Base-by-base conservation (phyloP, 2,797 vertebrate genomes). In the Aphelocoma californica region DNA sequence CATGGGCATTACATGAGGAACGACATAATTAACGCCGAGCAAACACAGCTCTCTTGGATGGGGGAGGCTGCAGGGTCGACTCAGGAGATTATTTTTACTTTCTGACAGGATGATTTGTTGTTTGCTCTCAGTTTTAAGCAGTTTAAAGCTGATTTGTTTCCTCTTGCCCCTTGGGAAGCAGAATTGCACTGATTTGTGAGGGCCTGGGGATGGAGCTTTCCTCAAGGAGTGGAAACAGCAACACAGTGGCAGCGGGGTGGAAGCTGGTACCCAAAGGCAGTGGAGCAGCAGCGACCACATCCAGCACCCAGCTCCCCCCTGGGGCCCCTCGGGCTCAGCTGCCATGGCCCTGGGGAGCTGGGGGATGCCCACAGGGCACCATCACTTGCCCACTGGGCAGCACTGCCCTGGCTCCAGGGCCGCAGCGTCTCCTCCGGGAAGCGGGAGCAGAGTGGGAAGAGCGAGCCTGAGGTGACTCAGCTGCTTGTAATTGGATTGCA, bases 181-280 rank as follows among this genome's bases (percentile, higher is more conserved):
- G 67, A 34, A 20, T 0, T 6, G 60, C 48, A 4, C 32, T 2
- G 51, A 8, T 29, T 2, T 23, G 36, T 14, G 31, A 56, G 60
- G 69, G 50, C 42, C 9, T 1, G 3, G 42, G 75, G 34, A 61
- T 0, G 9, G 73, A 7, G 48, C 32, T 72, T 12, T 8, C 67
- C 67, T 13, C 0, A 0, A 32, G 29, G 18, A 11, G 38, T 1
- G 44, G 70, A 26, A 65, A 9, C 7, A 9, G 74, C 3, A 8
- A 8, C 0, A 1, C 1, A 1, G 6, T 2, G 3, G 51, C 7
- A 0, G 0, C 0, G 3, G 42, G 51, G 38, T 16, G 38, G 65
- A 10, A 28, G 47, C 12, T n/a, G 69, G 56, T 10, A 6, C 10
- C 38, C 38, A 38, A 15, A 32, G 47, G 42, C 67, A 26, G 5